Evolutionary conservation across 64 coral and sea anemone species (phyloP), one percentile per base, ranked within the genome.

Genomic region (Astreopora myriophthalma): DNA sequence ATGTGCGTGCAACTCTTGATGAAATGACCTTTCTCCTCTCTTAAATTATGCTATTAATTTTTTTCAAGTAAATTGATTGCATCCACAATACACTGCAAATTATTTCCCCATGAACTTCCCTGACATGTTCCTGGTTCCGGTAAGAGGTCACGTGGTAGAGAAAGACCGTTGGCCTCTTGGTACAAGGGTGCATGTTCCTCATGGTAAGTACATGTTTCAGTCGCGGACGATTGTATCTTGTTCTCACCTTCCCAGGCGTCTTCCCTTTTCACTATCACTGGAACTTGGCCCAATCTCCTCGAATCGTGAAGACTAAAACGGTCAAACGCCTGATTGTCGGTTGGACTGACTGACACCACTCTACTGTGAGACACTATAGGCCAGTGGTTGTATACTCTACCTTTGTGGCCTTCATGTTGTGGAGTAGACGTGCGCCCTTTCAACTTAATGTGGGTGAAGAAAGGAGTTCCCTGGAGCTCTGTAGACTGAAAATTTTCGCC

Each of bases 61-160:
- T 65, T 83, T 83, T 83, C 79, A 36, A 83, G 61, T 8, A 83
- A 64, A 65, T 83, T 83, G 32, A 83, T 83, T n/a, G 79, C 79
- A 83, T 83, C 79, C 31, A 83, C 52, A 26, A 83, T 83, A n/a
- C 79, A 83, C n/a, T 83, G 52, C 79, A 83, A 83, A 38, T 83
- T 83, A 64, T 83, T 83, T 24, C 55, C 57, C 55, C 49, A 34
- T 0, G 19, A 1, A 6, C 19, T 25, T 19, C 12, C 19, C 58
- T 61, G 13, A 22, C 17, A 38, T n/a, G 34, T 33, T 25, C 33
- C 79, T 83, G 79, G 30, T 25, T 83, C 79, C 22, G 61, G 22
- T 58, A 22, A 8, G 38, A 38, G 5, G 8, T 65, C 79, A 83
- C 79, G 79, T 65, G 79, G 34, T 9, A 23, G 17, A 25, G 52